Base-by-base conservation (phyloP, 2,113 vertebrate species). In the Heterocephalus glaber region DNA sequence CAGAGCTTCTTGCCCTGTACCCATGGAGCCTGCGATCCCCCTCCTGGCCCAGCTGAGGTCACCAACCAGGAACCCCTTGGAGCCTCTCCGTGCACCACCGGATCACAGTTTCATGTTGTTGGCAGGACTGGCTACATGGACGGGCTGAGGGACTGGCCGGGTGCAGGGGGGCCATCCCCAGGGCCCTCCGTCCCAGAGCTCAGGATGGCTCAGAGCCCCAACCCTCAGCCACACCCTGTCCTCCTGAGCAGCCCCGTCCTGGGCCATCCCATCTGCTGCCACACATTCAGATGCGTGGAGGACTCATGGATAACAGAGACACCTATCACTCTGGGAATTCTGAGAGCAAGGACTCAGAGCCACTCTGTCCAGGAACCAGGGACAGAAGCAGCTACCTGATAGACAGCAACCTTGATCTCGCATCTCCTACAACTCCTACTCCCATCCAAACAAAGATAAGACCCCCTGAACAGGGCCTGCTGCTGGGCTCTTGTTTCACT, bases 1-100 rank as follows among this genome's bases (percentile, higher is more conserved):
- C 11, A 72, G 44, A 52, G 44, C 66, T 65, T 35, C 47, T 12
- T 38, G 22, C 1, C 33, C 33, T 10, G 3, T n/a, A 30, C 30
- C 52, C 7, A 6, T 2, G 24, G 70, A 72, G 61, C 20, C 54
- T 1, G 84, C 12, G 7, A 2, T 13, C 24, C 8, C 70, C 41
- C 56, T 60, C 20, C n/a, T 0, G 3, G 66, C 14, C 13, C 8
- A 49, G 35, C 7, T 0, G 13, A 1, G 47, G 19, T 92, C 38
- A 72, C 28, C 56, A 76, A 9, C 52, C 33, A n/a, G 87, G n/a
- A 72, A 81, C n/a, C 1, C 16, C 7, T 38, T 2, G 2, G 41
- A 28, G 26, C 41, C 24, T 28, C 70, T 74, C 24, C 17, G 17
- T 58, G 7, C 11, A 56, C 17, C 14, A 58, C 17, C 56, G 17